A percentile compares a stretch with the other conserved stretches of the same genome.
Conservation (phyloP, 2,888 invertebrate species). For the Drosophila monieri region DNA sequence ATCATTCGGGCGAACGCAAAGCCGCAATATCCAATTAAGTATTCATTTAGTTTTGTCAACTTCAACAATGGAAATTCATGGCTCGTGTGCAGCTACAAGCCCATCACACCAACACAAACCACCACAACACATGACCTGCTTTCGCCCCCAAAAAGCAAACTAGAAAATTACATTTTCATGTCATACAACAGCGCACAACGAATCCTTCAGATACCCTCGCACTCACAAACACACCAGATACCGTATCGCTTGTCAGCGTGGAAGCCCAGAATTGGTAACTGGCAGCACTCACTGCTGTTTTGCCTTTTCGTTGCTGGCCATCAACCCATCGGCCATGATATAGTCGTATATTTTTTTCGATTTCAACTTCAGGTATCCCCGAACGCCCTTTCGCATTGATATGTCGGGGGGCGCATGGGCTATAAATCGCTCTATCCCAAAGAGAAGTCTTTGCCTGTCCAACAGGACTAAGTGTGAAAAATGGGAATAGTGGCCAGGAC, state of each 20-base stretch:
- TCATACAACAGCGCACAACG: conserved; percentile 29
- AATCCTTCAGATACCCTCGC: conserved; percentile 8
- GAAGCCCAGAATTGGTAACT: conserved; percentile 46
- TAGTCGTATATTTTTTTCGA: conserved; percentile 64
- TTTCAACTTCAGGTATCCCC: conserved; percentile 32
- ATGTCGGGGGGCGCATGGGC: conserved; percentile 1
- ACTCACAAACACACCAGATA: conserved; percentile 8
- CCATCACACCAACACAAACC: conserved; percentile 10
- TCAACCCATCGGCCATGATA: conserved; percentile 49
- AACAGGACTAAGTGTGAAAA: conserved; percentile 1
- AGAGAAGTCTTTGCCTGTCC: background rate
- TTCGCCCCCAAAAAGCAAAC: conserved; percentile 44
- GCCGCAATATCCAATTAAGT: conserved; percentile 72
- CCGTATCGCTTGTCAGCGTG: conserved; percentile 25
- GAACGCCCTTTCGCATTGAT: conserved; percentile 18
- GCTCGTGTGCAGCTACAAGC: conserved; percentile 27
- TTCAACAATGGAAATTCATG: conserved; percentile 51
- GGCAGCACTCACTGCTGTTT: conserved; percentile 15
- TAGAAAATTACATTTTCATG: conserved; percentile 70
- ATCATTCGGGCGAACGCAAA: conserved; percentile 59
- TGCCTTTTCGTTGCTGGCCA: conserved; percentile 3
- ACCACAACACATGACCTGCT: conserved; percentile 18
- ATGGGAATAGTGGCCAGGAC: background rate
- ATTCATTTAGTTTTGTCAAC: conserved; percentile 75
- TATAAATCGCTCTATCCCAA: conserved; percentile 29